A percentile compares a stretch with the other conserved stretches of the same genome.
phyloP scores from a whole-genome alignment of 30 jellyfish, hydroid and myxozoan genomes.

The Aurelia sp. region DNA sequence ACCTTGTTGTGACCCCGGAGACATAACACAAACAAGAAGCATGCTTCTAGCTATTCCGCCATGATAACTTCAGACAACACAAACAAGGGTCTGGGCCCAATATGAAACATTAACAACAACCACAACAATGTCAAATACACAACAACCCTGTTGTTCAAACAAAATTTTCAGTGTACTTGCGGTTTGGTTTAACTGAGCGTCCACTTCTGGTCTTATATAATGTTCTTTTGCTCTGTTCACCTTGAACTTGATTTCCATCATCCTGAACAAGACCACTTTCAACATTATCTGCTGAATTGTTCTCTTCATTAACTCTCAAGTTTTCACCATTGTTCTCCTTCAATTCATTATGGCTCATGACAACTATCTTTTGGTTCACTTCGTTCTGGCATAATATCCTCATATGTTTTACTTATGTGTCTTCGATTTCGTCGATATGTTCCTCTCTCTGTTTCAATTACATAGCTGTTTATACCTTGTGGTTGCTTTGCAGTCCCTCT shows the following conservation, averaged over 20 bases:
- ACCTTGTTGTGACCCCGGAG: no score
- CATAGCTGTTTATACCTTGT: constrained; percentile 9
- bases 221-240: constrained; percentile 9
- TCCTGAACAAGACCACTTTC: constrained; percentile 19
- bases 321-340: no score
- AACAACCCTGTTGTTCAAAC: constrained; percentile 26
- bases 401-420: neutral
- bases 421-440: constrained; percentile 7
- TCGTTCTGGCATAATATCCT: constrained; percentile 1
- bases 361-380: neutral
- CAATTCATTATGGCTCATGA: no score
- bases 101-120: no score
- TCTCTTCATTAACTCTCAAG: no score
- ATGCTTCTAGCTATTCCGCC: no score
- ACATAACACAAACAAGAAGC: no score
- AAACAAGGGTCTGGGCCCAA: constrained; percentile 4
- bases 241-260: constrained; percentile 21
- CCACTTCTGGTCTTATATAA: constrained; percentile 35
- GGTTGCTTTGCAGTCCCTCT: constrained; percentile 8
- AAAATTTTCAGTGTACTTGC: constrained; percentile 17
- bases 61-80: no score
- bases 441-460: constrained; percentile 24
- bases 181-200: constrained; percentile 35
- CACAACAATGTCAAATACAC: neutral
- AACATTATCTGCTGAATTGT: constrained; percentile 8